Evolutionary conservation across 2,113 vertebrate genomes (phyloP).

Genomic region (Aldabrachelys gigantea): DNA sequence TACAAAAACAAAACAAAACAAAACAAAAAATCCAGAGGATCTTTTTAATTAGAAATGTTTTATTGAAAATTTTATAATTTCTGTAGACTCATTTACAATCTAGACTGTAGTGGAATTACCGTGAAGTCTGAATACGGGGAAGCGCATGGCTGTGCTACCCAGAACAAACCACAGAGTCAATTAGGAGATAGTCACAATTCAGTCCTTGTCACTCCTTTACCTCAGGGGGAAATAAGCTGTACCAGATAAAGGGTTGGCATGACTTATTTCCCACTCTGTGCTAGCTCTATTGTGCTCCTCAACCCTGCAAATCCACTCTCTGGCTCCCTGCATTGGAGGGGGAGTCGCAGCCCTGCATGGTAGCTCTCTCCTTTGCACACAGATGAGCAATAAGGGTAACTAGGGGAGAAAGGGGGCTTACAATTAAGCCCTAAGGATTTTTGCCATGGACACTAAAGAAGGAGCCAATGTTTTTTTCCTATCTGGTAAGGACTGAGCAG

Average conservation of each 20-base stretch:
- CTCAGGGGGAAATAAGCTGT: not conserved
- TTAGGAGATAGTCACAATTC: too few species aligned
- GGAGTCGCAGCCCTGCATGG: not conserved
- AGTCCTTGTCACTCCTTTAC: not conserved
- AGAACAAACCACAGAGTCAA: not conserved
- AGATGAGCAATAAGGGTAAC: not conserved
- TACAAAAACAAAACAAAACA: too few species aligned
- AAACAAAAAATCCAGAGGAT: not conserved
- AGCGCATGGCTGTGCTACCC: not conserved
- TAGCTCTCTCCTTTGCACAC: not conserved
- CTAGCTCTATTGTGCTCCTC: too few species aligned
- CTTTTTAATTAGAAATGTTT: not conserved
- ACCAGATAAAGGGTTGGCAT: not conserved
- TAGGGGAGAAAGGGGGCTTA: rapidly evolving
- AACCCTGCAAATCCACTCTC: too few species aligned
- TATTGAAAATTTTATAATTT: not conserved
- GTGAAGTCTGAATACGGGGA: not conserved
- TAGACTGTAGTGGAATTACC: not conserved
- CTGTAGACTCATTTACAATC: not conserved
- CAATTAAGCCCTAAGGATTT: not conserved
- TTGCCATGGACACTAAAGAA: not conserved
- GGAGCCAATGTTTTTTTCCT: not conserved
- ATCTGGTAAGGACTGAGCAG: not conserved
- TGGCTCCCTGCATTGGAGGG: too few species aligned
- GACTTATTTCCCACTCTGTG: too few species aligned